Base-by-base conservation (phyloP, 2,888 invertebrate genomes). In the Nasonovia ribisnigri region DNA sequence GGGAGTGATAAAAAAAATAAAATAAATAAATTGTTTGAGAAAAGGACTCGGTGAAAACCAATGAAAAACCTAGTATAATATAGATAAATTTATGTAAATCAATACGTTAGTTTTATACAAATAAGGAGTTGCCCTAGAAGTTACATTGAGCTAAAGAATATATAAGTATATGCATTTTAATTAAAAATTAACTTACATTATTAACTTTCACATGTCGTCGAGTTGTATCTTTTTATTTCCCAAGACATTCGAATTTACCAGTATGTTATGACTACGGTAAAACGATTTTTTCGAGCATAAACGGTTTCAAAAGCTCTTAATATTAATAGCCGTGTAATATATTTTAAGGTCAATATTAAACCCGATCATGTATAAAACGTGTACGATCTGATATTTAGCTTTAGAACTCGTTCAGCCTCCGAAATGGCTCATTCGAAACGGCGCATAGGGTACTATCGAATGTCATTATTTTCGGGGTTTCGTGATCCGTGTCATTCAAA, bases 391-490 rank as follows among this genome's bases (percentile, higher is more conserved):
- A 36, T 36, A 36, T 36, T 77, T 77, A 20, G 77, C 36, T 77
- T 77, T 36, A 77, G 77, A 77, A 77, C 36, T 36, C 8, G 77
- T 16, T 77, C 77, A 20, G 36, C 20, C 20, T 36, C 1, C 20
- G 36, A 20, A 77, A 77, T 42, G 20, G 77, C 8, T 36, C 36
- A 67, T 77, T 77, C 42, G 20, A 36, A n/a, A 77, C n/a, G 3
- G 36, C 36, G 5, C 42, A 77, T 54, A 77, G 36, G 36, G 36
- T 36, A 77, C 20, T 77, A 36, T 77, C 36, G 77, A 77, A 77
- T 77, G 77, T 77, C 77, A 77, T 77, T 77, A 77, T 77, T 77
- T 77, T 77, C 77, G 77, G 20, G 36, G 77, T 77, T 77, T 36
- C 77, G 20, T 77, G 77, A 77, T 77, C 77, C 77, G 36, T 77